Evolutionary conservation across 2,797 vertebrate genomes (phyloP).

Genomic region (Hypotaenidia okinawae): DNA sequence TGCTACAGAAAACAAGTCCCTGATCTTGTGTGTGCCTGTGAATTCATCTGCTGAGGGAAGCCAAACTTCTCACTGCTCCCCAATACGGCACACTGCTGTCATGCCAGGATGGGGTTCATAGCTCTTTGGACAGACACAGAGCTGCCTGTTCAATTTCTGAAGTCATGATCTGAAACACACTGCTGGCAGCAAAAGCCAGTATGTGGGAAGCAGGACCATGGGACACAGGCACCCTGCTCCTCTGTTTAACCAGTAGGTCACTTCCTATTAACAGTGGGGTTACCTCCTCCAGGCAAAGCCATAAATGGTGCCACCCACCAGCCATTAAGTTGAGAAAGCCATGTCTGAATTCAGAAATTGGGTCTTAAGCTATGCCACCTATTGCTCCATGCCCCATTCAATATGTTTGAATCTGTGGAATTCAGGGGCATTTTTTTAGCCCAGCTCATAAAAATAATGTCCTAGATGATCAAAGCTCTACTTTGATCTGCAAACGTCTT

Average conservation of each 20-base stretch:
- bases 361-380: neutral
- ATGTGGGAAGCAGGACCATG: slow-evolving; percentile 1
- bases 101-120: neutral
- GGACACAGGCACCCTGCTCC: neutral
- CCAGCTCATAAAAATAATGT: slow-evolving; percentile 16
- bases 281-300: neutral
- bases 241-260: slow-evolving; percentile 13
- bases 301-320: neutral
- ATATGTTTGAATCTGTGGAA: slow-evolving; percentile 5
- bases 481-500: slow-evolving; percentile 49
- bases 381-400: neutral
- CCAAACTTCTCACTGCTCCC: rapidly evolving
- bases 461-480: slow-evolving; percentile 41
- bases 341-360: slow-evolving; percentile 1
- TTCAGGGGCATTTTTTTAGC: neutral
- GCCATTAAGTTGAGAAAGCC: neutral
- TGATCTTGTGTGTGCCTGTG: neutral
- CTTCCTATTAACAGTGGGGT: neutral
- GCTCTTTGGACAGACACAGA: neutral
- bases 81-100: neutral
- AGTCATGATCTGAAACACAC: neutral
- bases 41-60: neutral
- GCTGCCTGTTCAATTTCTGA: slow-evolving; percentile 8
- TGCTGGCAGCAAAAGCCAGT: neutral
- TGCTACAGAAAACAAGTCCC: neutral